Evolutionary conservation across 1,140 invertebrate genomes (phyloP).

Genomic region (Ceratina japonica): DNA sequence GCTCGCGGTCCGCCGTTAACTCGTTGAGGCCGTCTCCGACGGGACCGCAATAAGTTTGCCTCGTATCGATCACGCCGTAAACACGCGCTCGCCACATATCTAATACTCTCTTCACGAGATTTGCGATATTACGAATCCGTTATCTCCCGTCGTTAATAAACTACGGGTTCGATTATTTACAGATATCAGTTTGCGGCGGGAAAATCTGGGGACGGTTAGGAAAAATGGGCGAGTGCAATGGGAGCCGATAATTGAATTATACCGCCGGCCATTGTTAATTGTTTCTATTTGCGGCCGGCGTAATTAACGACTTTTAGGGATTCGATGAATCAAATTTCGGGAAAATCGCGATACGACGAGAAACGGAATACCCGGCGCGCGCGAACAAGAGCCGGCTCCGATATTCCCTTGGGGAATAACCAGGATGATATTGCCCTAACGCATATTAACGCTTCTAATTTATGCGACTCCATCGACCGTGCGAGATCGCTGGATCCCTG

Average conservation of each 20-base stretch:
- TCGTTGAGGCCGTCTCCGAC: no score
- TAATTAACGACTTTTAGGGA: constrained; percentile 25
- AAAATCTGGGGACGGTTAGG: no score
- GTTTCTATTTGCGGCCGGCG: background rate
- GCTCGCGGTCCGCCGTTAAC: background rate
- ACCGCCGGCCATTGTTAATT: background rate
- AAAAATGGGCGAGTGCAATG: no score
- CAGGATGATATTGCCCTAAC: constrained; percentile 63
- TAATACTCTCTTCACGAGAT: no score
- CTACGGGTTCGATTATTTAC: no score
- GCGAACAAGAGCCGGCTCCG: constrained; percentile 13
- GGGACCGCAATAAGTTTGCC: no score
- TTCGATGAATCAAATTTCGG: background rate
- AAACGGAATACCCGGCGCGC: constrained; percentile 33
- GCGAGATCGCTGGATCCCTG: constrained; percentile 58
- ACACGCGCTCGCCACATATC: no score
- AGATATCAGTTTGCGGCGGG: no score
- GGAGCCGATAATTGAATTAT: no score
- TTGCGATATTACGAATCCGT: no score
- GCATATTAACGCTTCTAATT: constrained; percentile 71
- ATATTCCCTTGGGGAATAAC: constrained; percentile 61
- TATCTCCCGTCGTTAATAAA: no score
- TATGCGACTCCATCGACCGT: constrained; percentile 65
- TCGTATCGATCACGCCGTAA: no score
- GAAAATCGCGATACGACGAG: constrained; percentile 1